Base-by-base conservation (phyloP, 2,113 vertebrate species). In the Trochalopteron elliotii region DNA sequence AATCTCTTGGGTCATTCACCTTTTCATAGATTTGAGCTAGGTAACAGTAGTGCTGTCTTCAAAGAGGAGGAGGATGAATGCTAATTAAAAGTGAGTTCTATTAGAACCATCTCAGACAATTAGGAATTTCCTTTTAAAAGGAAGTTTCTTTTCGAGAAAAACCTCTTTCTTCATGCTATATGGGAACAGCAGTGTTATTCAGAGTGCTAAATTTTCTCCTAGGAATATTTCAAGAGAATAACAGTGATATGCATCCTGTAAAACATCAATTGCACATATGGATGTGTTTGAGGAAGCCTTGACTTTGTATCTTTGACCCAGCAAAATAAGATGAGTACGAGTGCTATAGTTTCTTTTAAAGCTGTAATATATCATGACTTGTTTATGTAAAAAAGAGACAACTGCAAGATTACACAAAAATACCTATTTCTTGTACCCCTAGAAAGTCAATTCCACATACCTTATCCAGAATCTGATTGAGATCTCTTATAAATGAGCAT, bases 201-300 rank as follows among this genome's bases (percentile, higher is more conserved):
- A 82, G 47, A 70, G 28, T 35, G 28, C 31, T 87, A 69, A 81
- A 71, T 82, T 91, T 89, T 25, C 87, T 93, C 77, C 18, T 82
- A 94, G 91, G 89, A 89, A 60, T 93, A 82, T 79, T 89, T 82
- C 31, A 92, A 84, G 83, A 56, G 37, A 94, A 44, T 75, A 81
- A 64, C 37, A 89, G 55, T 71, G 76, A 89, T 70, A 82, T 49
- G 60, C 20, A 84, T 94, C 37, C 81, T 87, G 69, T 82, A 84
- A 94, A 84, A 92, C 56, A 64, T 37, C 44, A 89, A 39, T 69
- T 84, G 53, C 53, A 82, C 69, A 82, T 94, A 40, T 64, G 64
- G 81, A 76, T 84, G 9, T 89, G 28, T 89, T 96, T 91, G 93
- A 87, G 56, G 45, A 92, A 93, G 63, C 17, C 30, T 83, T 89